Conservation (phyloP, 2,888 invertebrate species). For the Augochlorella aurata region DNA sequence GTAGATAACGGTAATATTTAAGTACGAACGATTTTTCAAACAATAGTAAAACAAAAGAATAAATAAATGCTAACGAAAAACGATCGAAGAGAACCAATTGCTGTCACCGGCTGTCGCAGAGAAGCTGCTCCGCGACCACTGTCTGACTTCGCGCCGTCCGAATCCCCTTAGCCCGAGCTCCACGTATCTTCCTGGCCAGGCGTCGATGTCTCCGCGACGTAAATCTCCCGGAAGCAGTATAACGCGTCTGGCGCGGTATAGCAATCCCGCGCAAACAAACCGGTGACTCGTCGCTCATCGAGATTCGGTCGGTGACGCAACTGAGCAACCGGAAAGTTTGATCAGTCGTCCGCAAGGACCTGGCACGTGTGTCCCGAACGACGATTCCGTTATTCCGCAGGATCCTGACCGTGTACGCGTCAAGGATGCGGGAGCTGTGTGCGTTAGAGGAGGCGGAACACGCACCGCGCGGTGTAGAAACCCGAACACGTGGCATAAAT, state of each 20-base stretch:
- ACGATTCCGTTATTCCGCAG: constrained; percentile 61
- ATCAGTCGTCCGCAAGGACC: neutral
- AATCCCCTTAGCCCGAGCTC: neutral
- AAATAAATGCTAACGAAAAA: neutral
- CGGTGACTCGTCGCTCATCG: neutral
- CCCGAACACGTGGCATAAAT: neutral
- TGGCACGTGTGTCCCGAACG: constrained; percentile 51
- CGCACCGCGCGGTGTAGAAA: constrained; percentile 57
- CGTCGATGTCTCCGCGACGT: neutral
- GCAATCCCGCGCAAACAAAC: neutral
- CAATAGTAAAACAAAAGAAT: no score
- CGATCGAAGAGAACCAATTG: neutral
- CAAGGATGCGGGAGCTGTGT: constrained; percentile 57
- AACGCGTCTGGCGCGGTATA: neutral
- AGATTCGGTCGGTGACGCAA: constrained; percentile 17
- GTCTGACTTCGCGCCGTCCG: neutral
- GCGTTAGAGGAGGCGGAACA: constrained; percentile 31
- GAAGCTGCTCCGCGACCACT: neutral
- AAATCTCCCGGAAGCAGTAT: neutral
- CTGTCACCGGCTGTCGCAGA: neutral
- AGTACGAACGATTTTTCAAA: no score
- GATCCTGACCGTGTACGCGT: constrained; percentile 56
- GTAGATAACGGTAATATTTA: no score
- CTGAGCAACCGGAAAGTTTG: constrained; percentile 2
- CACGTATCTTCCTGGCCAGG: neutral